These are phyloP conservation scores for Smutsia gigantea DNA, from an alignment of 2,797 vertebrate species.

Conservation along the genomic window DNA sequence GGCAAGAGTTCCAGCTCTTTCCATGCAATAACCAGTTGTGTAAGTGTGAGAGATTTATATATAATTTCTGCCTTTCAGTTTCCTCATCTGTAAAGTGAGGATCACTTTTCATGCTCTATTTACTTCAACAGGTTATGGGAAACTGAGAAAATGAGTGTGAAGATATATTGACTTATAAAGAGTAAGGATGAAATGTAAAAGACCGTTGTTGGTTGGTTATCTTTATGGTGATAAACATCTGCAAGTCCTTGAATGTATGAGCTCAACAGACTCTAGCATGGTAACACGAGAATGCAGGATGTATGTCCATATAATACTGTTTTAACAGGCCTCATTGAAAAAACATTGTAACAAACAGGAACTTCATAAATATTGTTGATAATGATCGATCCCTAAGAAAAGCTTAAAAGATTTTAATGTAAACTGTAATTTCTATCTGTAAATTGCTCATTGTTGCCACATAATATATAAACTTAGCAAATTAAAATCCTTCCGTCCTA, in stretches of 20 bases:
- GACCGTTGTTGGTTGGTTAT: background rate
- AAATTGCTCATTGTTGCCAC: background rate
- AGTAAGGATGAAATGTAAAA: background rate
- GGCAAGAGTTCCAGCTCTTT: background rate
- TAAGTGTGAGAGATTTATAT: background rate
- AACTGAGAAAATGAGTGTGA: background rate
- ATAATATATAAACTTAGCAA: background rate
- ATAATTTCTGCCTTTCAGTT: background rate
- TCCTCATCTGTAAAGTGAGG: background rate
- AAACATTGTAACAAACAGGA: background rate
- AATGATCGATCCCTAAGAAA: background rate
- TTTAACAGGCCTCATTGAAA: background rate
- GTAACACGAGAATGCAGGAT: background rate
- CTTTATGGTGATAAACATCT: background rate
- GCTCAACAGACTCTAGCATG: background rate
- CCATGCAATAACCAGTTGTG: background rate
- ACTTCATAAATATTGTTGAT: background rate
- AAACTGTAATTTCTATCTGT: background rate
- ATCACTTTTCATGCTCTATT: slow-evolving; percentile 37
- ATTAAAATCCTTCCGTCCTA: background rate
- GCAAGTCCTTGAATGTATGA: background rate
- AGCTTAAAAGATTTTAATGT: slow-evolving; percentile 5
- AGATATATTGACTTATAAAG: background rate
- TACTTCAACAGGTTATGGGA: background rate
- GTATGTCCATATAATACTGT: accelerated